Conservation (phyloP, 2,797 vertebrate species). For the Esox lucius region DNA sequence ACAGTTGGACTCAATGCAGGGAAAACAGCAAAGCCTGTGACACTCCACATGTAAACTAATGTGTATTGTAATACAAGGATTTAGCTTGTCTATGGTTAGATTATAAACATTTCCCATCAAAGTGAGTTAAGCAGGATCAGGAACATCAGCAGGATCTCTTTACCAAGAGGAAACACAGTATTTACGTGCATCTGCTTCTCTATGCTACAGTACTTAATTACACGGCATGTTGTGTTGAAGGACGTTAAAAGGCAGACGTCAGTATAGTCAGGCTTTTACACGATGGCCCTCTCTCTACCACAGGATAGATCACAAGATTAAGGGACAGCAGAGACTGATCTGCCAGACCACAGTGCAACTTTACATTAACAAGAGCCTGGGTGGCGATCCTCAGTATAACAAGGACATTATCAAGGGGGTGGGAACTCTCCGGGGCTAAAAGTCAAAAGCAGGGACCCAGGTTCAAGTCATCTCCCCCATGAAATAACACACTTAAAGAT, state of each 20-base stretch:
- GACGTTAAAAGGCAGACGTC: constrained; percentile 4
- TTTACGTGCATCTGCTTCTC: constrained; percentile 34
- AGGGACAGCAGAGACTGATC: background rate
- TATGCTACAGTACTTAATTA: constrained; percentile 35
- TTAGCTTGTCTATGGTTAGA: constrained; percentile 13
- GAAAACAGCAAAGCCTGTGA: background rate
- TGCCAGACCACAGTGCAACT: background rate
- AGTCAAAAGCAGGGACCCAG: background rate
- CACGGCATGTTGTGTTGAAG: constrained; percentile 12
- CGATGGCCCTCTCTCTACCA: background rate
- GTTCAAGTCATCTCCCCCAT: background rate
- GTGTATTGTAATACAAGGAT: background rate
- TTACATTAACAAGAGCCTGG: background rate
- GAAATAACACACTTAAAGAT: background rate
- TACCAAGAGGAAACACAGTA: constrained; percentile 31
- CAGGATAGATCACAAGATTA: background rate
- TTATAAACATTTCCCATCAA: constrained; percentile 24
- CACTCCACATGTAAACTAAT: background rate
- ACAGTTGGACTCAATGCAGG: background rate
- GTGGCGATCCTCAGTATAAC: background rate
- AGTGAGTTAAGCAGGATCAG: constrained; percentile 24
- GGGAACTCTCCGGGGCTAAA: background rate
- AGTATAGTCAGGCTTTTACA: background rate
- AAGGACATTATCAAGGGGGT: background rate
- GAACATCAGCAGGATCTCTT: constrained; percentile 46